Conservation (phyloP, 2,797 vertebrate species). For the Propithecus perrieri region DNA sequence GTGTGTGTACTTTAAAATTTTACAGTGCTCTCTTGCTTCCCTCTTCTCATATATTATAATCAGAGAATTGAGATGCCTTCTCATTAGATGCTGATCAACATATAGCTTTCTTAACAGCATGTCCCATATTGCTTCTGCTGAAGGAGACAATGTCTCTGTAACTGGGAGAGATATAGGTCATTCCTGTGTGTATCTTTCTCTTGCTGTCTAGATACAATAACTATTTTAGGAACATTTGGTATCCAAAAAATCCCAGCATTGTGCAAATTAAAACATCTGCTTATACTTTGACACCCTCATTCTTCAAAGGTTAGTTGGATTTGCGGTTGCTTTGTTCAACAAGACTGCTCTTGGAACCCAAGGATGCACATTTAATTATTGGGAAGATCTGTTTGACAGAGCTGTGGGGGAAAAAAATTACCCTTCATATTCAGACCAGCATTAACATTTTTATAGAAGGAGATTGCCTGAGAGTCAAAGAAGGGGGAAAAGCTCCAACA, state of each 20-base stretch:
- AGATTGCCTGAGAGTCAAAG: slow-evolving; percentile 70
- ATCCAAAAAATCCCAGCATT: slow-evolving; percentile 71
- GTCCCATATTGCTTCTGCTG: background rate
- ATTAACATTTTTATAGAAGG: slow-evolving; percentile 76
- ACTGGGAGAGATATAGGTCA: slow-evolving; percentile 34
- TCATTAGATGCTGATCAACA: slow-evolving; percentile 22
- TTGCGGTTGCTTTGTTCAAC: slow-evolving; percentile 76
- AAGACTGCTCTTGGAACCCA: slow-evolving; percentile 62
- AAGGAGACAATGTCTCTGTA: background rate
- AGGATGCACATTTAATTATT: slow-evolving; percentile 75
- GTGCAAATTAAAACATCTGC: slow-evolving; percentile 75
- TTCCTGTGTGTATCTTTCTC: slow-evolving; percentile 65
- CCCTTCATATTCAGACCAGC: slow-evolving; percentile 69
- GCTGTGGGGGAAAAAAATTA: slow-evolving; percentile 66
- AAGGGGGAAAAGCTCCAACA: slow-evolving; percentile 59
- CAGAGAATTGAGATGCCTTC: slow-evolving; percentile 6
- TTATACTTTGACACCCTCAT: slow-evolving; percentile 77
- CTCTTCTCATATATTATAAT: background rate
- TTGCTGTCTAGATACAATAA: slow-evolving; percentile 65
- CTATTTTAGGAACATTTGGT: slow-evolving; percentile 75
- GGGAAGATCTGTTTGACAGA: slow-evolving; percentile 69
- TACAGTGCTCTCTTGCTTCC: background rate
- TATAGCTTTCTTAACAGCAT: slow-evolving; percentile 31
- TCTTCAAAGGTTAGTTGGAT: slow-evolving; percentile 70
- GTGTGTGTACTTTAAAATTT: background rate